These are phyloP conservation scores for Cephalopholis sonnerati DNA, from an alignment of 2,113 vertebrate genomes.

Conservation along the genomic window DNA sequence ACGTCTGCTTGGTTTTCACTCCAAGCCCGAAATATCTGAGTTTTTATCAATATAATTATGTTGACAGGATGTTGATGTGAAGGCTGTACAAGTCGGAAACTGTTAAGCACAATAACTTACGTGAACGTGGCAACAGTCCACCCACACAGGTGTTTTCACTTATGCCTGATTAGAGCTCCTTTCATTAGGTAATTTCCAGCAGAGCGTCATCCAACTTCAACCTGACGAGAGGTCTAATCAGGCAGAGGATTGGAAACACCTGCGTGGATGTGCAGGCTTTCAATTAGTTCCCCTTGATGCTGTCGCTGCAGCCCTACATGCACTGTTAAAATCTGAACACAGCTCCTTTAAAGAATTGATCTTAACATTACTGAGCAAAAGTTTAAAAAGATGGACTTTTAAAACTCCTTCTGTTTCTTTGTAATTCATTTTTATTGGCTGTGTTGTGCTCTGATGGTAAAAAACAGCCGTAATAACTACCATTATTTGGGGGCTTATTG, in stretches of 20 bases:
- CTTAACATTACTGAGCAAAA: background rate
- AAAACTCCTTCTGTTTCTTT: background rate
- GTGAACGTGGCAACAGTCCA: background rate
- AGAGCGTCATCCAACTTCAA: background rate
- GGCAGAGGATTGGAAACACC: background rate
- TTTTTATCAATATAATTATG: background rate
- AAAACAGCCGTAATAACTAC: background rate
- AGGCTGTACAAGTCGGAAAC: background rate
- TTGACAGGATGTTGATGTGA: background rate
- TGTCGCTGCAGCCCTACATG: background rate
- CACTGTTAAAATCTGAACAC: background rate
- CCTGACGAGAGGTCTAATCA: background rate
- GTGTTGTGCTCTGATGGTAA: background rate
- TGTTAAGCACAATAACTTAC: background rate
- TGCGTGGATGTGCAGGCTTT: background rate
- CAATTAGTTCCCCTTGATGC: background rate
- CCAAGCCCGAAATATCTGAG: background rate
- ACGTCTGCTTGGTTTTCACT: background rate
- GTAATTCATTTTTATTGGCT: background rate
- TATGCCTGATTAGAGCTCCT: constrained; percentile 5
- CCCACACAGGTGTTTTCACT: constrained; percentile 17
- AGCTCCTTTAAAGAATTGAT: background rate
- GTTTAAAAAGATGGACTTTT: background rate
- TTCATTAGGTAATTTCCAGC: background rate
- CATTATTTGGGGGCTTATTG: constrained; percentile 1